Base-by-base conservation (phyloP, 2,888 invertebrate genomes). In the Pristionchus arcanus region DNA sequence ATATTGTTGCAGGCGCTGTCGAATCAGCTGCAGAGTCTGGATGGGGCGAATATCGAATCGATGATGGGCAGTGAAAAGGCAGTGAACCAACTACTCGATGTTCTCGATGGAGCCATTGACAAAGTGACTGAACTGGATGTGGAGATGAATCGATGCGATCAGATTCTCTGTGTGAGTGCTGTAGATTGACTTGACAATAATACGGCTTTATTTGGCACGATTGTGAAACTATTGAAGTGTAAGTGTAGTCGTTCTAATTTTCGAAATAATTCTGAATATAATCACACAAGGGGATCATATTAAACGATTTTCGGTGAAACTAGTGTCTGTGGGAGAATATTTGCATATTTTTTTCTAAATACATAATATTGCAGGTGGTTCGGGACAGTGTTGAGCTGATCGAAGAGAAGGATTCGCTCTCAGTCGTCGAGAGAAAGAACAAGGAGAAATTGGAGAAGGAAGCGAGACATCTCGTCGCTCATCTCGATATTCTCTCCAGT, bases 321-420 rank as follows among this genome's bases (percentile, higher is more conserved):
- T 49, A 49, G 9, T 3, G 42, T 11, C 13, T 9, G 28, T 21
- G 0, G 7, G 16, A 68, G 31, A 37, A 34, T 59, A 77, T 5
- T 49, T 31, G 68, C 5, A 7, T 0, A 15, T 15, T 42, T n/a
- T 42, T 34, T 59, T 37, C 81, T 0, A 71, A 49, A 28, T 31
- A n/a, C 28, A 77, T 19, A n/a, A 4, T 1, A 77, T 59, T 97
- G 68, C 97, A 97, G 94, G 97, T 97, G 95, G 97, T 98, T 3
- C 96, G 97, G 92, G 97, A 97, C 95, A 97, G 97, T 53, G 97
- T 98, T 97, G 97, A 97, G 94, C 97, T 97, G 94, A 98, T 98
- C 96, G 97, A 97, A 91, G 97, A 97, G 94, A 98, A 98, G 95
- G 98, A 98, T 96, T 97, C 97, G 19, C 96, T 97, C 95, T 97